phyloP scores from a whole-genome alignment of 2,797 vertebrate species.

The Tadarida brasiliensis region DNA sequence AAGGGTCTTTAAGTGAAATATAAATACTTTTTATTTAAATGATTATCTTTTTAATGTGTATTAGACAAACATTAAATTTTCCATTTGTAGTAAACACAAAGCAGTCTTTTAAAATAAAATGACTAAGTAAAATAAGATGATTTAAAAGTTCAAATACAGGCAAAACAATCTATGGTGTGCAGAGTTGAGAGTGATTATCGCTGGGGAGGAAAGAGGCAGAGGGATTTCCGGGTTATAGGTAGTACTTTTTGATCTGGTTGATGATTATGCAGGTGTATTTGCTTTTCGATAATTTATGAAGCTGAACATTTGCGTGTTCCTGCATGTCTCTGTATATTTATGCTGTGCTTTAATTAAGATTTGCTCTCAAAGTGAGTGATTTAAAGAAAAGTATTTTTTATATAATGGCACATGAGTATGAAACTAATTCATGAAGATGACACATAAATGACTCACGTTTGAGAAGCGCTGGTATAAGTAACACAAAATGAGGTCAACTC shows the following conservation, averaged over 20 bases:
- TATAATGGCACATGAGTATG: not conserved
- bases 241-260: not conserved
- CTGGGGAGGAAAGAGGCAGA: not conserved
- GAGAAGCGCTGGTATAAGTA: not conserved
- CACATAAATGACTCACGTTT: not conserved
- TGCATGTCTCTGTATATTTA: not conserved
- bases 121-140: constrained; percentile 2
- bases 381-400: constrained; percentile 3
- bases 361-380: not conserved
- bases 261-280: not conserved
- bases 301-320: not conserved
- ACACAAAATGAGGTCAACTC: not conserved
- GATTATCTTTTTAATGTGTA: not conserved
- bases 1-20: not conserved
- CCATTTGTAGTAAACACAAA: not conserved
- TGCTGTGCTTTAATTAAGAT: not conserved
- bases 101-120: not conserved
- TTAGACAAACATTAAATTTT: not conserved
- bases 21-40: not conserved
- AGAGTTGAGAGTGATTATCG: not conserved
- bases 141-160: not conserved
- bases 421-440: not conserved
- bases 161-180: not conserved
- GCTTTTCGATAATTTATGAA: not conserved
- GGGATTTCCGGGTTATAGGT: too few relatives aligned